Evolutionary conservation across 2,888 invertebrate genomes (phyloP).

Genomic region (Cremastinae sp.): DNA sequence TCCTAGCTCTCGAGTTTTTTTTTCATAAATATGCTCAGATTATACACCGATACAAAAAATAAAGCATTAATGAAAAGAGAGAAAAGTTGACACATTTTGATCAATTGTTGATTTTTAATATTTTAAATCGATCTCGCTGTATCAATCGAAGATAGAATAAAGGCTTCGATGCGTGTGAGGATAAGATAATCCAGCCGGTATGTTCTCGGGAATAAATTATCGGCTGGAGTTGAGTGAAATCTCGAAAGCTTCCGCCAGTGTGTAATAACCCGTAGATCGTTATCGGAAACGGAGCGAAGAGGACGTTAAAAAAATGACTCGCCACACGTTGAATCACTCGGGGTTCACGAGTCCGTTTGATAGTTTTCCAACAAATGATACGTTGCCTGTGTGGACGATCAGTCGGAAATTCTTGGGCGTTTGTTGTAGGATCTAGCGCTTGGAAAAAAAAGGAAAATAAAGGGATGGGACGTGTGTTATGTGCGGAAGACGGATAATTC

Average conservation of each 20-base stretch:
- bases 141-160: no score
- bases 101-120: no score
- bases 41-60: not conserved
- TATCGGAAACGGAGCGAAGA: not conserved
- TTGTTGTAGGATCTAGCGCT: constrained; percentile 50
- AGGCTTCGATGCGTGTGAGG: no score
- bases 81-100: no score
- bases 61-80: no score
- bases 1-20: constrained; percentile 2
- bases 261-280: constrained; percentile 23
- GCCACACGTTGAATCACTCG: constrained; percentile 4
- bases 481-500: constrained; percentile 39
- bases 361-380: constrained; percentile 57
- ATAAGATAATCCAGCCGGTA: not conserved
- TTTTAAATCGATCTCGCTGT: no score
- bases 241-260: constrained; percentile 6
- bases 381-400: constrained; percentile 63
- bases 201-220: not conserved
- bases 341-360: constrained; percentile 14
- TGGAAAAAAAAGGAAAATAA: constrained; percentile 26
- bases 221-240: not conserved
- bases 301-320: constrained; percentile 20
- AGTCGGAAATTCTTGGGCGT: constrained; percentile 61
- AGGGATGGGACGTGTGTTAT: constrained; percentile 23
- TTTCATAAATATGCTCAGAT: no score